Evolutionary conservation across 2,113 vertebrate species (phyloP).

Genomic region (Nettapus auritus): DNA sequence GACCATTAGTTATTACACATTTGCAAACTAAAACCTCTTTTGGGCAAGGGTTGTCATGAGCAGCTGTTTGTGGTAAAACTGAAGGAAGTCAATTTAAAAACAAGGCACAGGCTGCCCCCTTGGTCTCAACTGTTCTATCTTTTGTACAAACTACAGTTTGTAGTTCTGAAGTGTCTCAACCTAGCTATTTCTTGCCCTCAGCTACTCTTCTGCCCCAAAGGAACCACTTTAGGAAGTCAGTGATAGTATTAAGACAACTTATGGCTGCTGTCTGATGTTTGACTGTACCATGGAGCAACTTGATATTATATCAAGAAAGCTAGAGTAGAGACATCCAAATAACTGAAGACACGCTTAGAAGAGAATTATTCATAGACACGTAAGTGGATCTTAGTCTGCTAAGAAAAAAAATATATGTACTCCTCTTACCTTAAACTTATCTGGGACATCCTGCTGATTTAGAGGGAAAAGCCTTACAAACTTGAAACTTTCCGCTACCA

Average conservation of each 20-base stretch:
- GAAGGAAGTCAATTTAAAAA: not conserved
- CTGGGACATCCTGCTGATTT: constrained; percentile 95
- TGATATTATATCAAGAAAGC: not conserved
- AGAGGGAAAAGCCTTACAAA: constrained; percentile 96
- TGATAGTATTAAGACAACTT: not conserved
- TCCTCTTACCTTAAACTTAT: constrained; percentile 91
- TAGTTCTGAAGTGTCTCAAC: not conserved
- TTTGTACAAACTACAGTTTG: not conserved
- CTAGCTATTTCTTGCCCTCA: not conserved
- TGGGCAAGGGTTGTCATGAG: not conserved
- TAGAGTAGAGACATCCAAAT: not conserved
- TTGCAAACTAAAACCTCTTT: not conserved
- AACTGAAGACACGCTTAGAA: not conserved
- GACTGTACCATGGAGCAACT: not conserved
- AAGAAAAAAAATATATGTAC: not conserved
- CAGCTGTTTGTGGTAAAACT: not conserved
- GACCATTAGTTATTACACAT: not conserved
- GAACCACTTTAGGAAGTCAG: not conserved
- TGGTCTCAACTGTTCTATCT: not conserved
- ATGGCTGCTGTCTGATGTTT: not conserved
- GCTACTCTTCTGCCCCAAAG: not conserved
- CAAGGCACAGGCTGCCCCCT: not conserved
- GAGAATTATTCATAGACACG: not conserved
- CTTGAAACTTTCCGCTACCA: constrained; percentile 98
- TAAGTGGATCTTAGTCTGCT: not conserved